Evolutionary conservation across 1,140 invertebrate genomes (phyloP), one percentile per base, ranked within the genome.

Genomic region (Drosophila triauraria): DNA sequence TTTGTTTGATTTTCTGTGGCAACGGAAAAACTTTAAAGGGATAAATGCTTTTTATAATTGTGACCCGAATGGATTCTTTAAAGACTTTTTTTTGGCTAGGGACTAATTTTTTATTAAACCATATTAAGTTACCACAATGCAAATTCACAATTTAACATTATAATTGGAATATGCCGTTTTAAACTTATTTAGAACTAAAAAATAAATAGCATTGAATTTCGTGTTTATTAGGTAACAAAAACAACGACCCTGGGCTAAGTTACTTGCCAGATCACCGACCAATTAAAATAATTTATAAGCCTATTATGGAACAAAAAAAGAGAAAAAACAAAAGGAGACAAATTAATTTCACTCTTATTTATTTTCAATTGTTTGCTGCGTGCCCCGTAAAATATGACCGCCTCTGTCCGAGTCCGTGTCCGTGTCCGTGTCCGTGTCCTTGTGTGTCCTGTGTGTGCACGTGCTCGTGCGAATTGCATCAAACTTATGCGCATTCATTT

Each of bases 231-330:
- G 23, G 13, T n/a, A n/a, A 25, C 32, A 54, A 54, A 54, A 54
- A 40, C 20, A 40, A 40, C 23, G 35, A 40, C 53, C 17, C 20
- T 9, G 20, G 20, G 20, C 25, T 27, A 47, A 32, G 35, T 47
- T 53, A 47, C 30, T 25, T 17, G 23, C 35, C 35, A 56, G 43
- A 32, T 51, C 48, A 48, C 56, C 40, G 64, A 69, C 69, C 53
- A 62, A 81, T 88, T 83, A 85, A 46, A 82, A 76, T 90, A 85
- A 81, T 90, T 79, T 64, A 79, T 82, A 88, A 88, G 69, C 81
- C 70, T 81, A 90, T 90, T 88, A 85, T 88, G 48, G 47, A 65
- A 83, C 50, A 78, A 38, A 15, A 51, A 35, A 61, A 75, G 69
- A 63, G 64, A 12, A 38, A 47, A 48, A 48, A 30, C 25, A 75